Evolutionary conservation across 2,888 invertebrate genomes (phyloP).

Genomic region (Erebia ligea): DNA sequence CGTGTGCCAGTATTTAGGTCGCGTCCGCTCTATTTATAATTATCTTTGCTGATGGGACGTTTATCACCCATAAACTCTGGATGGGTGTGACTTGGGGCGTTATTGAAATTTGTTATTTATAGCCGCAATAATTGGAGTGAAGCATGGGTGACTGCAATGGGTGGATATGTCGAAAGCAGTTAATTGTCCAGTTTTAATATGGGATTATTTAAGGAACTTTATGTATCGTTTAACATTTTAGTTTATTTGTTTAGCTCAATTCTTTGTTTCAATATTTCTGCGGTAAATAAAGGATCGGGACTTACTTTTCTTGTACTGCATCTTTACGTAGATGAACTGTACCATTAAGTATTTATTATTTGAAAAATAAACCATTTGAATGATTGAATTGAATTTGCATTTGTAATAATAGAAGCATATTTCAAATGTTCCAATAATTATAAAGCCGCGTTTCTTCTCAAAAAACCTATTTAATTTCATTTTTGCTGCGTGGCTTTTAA

Average conservation of each 20-base stretch:
- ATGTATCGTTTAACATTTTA: neutral
- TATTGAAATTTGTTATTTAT: slow-evolving; percentile 33
- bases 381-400: neutral
- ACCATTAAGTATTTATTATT: neutral
- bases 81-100: slow-evolving; percentile 34
- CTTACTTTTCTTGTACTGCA: too few relatives aligned
- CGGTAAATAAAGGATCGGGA: neutral
- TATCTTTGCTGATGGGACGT: slow-evolving; percentile 68
- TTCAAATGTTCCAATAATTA: too few relatives aligned
- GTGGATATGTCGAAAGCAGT: neutral
- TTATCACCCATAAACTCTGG: slow-evolving; percentile 52
- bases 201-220: neutral
- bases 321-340: neutral
- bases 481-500: neutral
- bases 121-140: slow-evolving; percentile 17
- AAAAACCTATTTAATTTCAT: neutral
- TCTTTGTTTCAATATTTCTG: neutral
- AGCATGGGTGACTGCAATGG: neutral
- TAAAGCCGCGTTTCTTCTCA: too few relatives aligned
- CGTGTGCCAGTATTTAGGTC: slow-evolving; percentile 73
- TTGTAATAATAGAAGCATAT: neutral
- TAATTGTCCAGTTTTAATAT: slow-evolving; percentile 11
- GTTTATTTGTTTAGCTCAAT: neutral
- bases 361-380: neutral
- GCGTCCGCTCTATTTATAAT: slow-evolving; percentile 69